phyloP scores from a whole-genome alignment of 2,797 vertebrate genomes.

The Diceros bicornis region DNA sequence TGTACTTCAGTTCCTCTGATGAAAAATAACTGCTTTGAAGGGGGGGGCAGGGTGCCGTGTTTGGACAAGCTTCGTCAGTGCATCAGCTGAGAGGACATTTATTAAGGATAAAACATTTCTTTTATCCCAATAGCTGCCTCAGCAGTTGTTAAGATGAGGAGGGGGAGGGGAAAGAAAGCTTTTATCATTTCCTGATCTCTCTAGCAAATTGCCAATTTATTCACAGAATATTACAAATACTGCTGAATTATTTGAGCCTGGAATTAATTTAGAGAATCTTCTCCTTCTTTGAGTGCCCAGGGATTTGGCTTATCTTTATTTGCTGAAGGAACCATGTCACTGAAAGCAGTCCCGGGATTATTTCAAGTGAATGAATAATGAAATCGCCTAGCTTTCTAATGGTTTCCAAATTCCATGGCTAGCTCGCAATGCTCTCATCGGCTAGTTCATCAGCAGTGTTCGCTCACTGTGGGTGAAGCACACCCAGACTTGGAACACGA shows the following conservation, averaged over 20 bases:
- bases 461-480: not conserved
- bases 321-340: constrained; percentile 87
- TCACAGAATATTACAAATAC: constrained; percentile 88
- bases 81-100: constrained; percentile 82
- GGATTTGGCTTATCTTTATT: constrained; percentile 88
- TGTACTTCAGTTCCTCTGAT: constrained; percentile 55
- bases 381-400: constrained; percentile 77
- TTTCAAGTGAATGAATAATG: constrained; percentile 85
- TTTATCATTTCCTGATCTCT: constrained; percentile 87
- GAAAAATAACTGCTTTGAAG: constrained; percentile 74
- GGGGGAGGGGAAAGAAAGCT: constrained; percentile 72
- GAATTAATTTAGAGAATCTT: constrained; percentile 87
- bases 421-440: not conserved
- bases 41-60: constrained; percentile 56
- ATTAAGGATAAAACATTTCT: constrained; percentile 85
- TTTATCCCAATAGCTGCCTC: constrained; percentile 84
- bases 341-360: constrained; percentile 88
- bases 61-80: constrained; percentile 76
- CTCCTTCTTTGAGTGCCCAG: constrained; percentile 81
- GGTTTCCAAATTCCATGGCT: constrained; percentile 75
- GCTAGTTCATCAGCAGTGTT: not conserved
- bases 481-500: not conserved
- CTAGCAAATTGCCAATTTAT: constrained; percentile 87
- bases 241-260: constrained; percentile 89
- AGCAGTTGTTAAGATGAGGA: constrained; percentile 81